These are phyloP conservation scores for Cottoperca gobio DNA, from an alignment of 2,797 vertebrate species.

Conservation along the genomic window DNA sequence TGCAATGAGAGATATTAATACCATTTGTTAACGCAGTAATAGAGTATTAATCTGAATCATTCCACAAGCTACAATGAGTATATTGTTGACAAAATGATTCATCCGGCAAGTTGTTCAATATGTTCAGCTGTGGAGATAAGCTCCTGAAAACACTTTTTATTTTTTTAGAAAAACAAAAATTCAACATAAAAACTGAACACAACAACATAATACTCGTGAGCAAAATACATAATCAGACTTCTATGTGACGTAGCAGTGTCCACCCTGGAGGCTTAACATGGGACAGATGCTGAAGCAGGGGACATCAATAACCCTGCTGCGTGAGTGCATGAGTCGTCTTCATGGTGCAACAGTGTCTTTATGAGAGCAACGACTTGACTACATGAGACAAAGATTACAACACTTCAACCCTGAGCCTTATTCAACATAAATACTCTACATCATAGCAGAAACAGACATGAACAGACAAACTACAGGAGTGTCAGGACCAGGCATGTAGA, in stretches of 20 bases:
- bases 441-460: slow-evolving; percentile 53
- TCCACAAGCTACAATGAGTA: neutral
- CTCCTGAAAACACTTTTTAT: slow-evolving; percentile 75
- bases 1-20: neutral
- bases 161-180: slow-evolving; percentile 74
- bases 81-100: neutral
- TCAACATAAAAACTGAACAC: slow-evolving; percentile 60
- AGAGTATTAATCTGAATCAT: neutral
- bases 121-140: slow-evolving; percentile 13
- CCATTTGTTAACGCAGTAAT: neutral
- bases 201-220: slow-evolving; percentile 66
- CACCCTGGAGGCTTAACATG: slow-evolving; percentile 24
- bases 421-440: slow-evolving; percentile 74
- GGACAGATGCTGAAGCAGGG: slow-evolving; percentile 39
- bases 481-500: too few relatives aligned
- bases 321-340: slow-evolving; percentile 48
- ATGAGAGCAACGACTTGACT: slow-evolving; percentile 63
- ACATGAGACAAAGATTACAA: slow-evolving; percentile 69
- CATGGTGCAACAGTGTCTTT: slow-evolving; percentile 54
- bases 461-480: too few relatives aligned
- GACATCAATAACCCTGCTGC: slow-evolving; percentile 28
- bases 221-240: slow-evolving; percentile 44
- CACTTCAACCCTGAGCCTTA: slow-evolving; percentile 83
- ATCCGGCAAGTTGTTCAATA: neutral
- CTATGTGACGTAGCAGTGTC: slow-evolving; percentile 45